Conservation (phyloP, 2,888 invertebrate genomes). For the Barypeithes pellucidus region DNA sequence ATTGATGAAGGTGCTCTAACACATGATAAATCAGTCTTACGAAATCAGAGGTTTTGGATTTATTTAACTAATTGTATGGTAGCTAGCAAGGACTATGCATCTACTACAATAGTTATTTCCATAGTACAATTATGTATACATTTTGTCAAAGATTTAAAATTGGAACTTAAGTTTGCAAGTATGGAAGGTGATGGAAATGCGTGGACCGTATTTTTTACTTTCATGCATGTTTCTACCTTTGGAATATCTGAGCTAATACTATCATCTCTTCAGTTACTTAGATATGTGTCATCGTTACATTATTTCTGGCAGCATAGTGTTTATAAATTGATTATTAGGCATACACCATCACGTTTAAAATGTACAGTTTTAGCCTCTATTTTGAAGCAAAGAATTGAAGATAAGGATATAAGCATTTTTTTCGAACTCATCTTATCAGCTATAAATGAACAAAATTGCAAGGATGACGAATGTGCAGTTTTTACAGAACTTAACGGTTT, state of each 20-base stretch:
- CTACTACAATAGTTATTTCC: background rate
- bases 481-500: background rate
- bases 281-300: background rate
- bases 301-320: slow-evolving; percentile 5
- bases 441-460: background rate
- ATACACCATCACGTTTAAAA: background rate
- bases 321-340: background rate
- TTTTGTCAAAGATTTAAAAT: background rate
- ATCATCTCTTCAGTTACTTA: background rate
- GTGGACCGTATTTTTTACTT: background rate
- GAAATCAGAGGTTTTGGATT: background rate
- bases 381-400: background rate
- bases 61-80: background rate
- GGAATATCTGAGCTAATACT: background rate
- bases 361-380: background rate
- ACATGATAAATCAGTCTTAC: background rate
- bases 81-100: background rate
- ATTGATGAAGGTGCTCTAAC: background rate
- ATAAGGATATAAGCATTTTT: background rate
- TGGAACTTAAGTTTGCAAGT: background rate
- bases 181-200: background rate
- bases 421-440: background rate
- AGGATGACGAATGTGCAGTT: background rate
- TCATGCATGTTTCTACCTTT: background rate
- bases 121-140: background rate